These are phyloP conservation scores for Cheilosia soror DNA, from an alignment of 2,888 invertebrate genomes.

Conservation along the genomic window DNA sequence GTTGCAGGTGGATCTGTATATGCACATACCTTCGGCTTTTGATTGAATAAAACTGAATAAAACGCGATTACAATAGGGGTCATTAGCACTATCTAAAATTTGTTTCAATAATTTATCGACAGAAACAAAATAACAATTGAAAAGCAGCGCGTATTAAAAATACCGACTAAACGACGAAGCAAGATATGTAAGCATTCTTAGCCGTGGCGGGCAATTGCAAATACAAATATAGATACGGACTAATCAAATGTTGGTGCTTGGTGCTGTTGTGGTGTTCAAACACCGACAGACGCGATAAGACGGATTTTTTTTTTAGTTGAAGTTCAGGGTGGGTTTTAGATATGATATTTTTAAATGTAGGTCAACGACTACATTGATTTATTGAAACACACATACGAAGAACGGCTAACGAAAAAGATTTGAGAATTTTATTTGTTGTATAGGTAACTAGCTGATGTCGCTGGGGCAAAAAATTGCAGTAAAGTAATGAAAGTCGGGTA, in stretches of 20 bases:
- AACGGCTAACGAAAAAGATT: neutral
- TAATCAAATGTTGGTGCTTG: neutral
- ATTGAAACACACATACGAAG: neutral
- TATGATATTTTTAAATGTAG: slow-evolving; percentile 2
- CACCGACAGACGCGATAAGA: neutral
- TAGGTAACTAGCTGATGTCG: too few relatives aligned
- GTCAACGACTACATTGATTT: neutral
- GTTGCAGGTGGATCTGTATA: too few relatives aligned
- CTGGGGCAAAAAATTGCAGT: too few relatives aligned
- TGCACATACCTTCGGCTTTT: neutral
- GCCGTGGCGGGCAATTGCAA: neutral
- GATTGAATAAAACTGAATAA: too few relatives aligned
- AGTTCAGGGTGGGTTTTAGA: neutral
- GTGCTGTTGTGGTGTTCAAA: neutral
- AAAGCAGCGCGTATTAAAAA: neutral
- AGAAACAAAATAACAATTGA: neutral
- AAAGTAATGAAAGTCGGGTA: too few relatives aligned
- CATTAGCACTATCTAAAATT: neutral
- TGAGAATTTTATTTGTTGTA: too few relatives aligned
- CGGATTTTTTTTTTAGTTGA: neutral
- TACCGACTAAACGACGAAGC: neutral
- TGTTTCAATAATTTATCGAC: neutral
- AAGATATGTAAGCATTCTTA: neutral
- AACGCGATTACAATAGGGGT: neutral
- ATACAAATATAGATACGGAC: neutral